Evolutionary conservation across 2,113 vertebrate species (phyloP).

Genomic region (Tursiops truncatus): DNA sequence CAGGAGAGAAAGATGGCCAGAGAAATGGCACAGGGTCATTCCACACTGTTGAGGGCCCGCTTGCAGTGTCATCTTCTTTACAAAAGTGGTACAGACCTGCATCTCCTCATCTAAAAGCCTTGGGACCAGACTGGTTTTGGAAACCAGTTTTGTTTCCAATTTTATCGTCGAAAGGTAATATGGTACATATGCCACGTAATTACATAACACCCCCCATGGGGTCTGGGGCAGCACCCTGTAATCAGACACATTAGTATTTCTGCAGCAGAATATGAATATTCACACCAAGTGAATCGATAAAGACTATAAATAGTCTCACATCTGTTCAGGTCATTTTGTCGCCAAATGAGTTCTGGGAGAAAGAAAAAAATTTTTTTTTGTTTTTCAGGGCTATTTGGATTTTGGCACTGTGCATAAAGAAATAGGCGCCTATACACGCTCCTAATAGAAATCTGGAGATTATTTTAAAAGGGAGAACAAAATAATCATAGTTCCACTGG

Average conservation of each 20-base stretch:
- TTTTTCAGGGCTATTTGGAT: not conserved
- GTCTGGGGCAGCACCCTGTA: not conserved
- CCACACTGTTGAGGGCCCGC: not conserved
- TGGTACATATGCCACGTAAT: not conserved
- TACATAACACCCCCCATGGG: not conserved
- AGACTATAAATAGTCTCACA: conserved; percentile 45
- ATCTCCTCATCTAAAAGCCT: not conserved
- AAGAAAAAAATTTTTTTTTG: not conserved
- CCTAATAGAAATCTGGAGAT: not conserved
- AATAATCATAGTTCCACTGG: not conserved
- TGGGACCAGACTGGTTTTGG: not conserved
- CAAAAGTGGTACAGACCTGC: not conserved
- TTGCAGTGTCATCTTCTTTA: not conserved
- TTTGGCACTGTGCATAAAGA: not conserved
- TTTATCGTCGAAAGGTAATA: not conserved
- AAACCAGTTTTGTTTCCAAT: not conserved
- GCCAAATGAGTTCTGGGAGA: not conserved
- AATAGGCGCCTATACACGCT: not conserved
- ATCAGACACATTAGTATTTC: not conserved
- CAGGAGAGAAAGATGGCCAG: fast-evolving
- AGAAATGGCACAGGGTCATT: not conserved
- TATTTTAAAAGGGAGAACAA: not conserved
- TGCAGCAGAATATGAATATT: not conserved
- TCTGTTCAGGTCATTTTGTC: conserved; percentile 45
- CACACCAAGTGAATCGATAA: not conserved